phyloP scores from a whole-genome alignment of 2,113 vertebrate species.

The Ameiurus melas region DNA sequence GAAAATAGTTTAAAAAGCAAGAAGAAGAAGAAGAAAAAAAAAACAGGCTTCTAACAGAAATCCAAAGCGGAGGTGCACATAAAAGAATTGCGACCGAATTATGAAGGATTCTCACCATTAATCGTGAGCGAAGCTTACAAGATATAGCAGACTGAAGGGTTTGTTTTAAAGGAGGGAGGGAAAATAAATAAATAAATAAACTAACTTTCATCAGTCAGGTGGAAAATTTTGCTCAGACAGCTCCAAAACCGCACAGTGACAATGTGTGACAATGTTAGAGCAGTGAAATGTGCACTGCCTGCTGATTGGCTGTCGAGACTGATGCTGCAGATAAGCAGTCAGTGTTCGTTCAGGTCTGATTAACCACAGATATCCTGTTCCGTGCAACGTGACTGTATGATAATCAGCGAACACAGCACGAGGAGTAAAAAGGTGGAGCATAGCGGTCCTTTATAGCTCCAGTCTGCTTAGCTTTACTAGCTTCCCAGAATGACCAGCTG shows the following conservation, averaged over 20 bases:
- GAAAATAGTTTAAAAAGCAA: neutral
- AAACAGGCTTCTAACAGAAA: neutral
- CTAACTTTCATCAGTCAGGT: constrained; percentile 16
- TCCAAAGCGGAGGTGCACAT: neutral
- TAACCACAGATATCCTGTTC: constrained; percentile 87
- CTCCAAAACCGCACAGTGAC: constrained; percentile 59
- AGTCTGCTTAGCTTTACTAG: neutral
- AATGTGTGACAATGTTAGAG: constrained; percentile 60
- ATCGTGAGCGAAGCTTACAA: neutral
- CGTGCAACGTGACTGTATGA: constrained; percentile 68
- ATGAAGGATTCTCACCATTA: neutral
- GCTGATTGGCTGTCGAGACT: constrained; percentile 67
- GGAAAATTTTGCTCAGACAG: constrained; percentile 62
- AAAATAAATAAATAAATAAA: neutral
- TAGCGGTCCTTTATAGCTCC: too few relatives aligned
- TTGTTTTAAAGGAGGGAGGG: neutral
- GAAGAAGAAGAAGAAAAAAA: too few relatives aligned
- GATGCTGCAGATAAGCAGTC: constrained; percentile 67
- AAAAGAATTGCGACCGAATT: neutral
- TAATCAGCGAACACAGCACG: constrained; percentile 22
- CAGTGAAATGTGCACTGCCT: constrained; percentile 62
- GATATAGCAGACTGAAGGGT: neutral
- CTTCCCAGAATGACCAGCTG: constrained; percentile 48
- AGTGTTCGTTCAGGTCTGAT: constrained; percentile 69
- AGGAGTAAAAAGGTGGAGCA: neutral